Evolutionary conservation across 2,797 vertebrate genomes (phyloP), one percentile per base, ranked within the genome.

Genomic region (Muraenolepis orangiensis): DNA sequence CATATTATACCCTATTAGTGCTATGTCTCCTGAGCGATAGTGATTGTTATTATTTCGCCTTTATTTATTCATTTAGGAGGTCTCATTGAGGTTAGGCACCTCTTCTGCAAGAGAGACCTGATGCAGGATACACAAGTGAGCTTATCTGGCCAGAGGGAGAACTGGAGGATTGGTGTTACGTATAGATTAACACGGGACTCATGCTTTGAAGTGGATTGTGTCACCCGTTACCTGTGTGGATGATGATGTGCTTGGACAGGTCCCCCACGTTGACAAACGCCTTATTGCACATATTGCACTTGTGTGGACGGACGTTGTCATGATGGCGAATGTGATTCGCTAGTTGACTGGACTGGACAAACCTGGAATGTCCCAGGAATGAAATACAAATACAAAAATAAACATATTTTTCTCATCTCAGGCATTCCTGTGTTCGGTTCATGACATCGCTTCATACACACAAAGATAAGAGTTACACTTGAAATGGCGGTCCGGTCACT

Each of bases 291-390:
- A 97, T 95, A 0, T 94, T 96, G 91, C 98, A 99, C 76, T 97
- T 98, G 89, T 99, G 98, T 0, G 98, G 98, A 1, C 98, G 96
- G 87, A 99, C 98, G 23, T 99, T 99, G 84, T 99, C 98, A 0
- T 99, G 98, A 85, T 99, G 98, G 1, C 97, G 96, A 72, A 99
- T 99, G 91, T 99, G 98, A 92, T 99, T 99, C 89, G 98, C 98
- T 85, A 99, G 77, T 74, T 99, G 98, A 87, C 98, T 99, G 12
- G 98, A 99, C 85, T 99, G 98, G 29, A 98, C 96, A 1, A 99
- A 99, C 83, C 98, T 99, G n/a, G n/a, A n/a, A n/a, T n/a, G 85
- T 3, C 26, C 38, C 57, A 64, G 57, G 23, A 13, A 13, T 26
- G 1, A 64, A 26, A 64, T 64, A 61, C 0, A 26, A 64, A 64